Evolutionary conservation across 2,113 vertebrate species (phyloP).

Genomic region (Syngnathoides biaculeatus): DNA sequence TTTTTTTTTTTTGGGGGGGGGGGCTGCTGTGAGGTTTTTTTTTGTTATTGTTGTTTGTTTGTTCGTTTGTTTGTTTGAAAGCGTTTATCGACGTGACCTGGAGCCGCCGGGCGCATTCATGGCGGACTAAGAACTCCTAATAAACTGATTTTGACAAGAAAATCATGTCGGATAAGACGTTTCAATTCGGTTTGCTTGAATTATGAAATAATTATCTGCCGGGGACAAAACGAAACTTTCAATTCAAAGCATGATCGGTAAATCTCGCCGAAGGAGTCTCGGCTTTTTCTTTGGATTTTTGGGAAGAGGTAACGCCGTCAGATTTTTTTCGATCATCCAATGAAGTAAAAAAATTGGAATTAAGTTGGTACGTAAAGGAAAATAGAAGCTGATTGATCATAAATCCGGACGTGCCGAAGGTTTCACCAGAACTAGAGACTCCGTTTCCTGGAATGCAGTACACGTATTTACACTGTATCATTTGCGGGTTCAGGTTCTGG

Average conservation of each 20-base stretch:
- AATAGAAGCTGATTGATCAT: too few species aligned
- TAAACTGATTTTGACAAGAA: too few species aligned
- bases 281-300: too few species aligned
- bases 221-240: too few species aligned
- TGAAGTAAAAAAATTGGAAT: too few species aligned
- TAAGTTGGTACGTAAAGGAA: too few species aligned
- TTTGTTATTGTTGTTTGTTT: too few species aligned
- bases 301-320: too few species aligned
- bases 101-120: neutral
- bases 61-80: neutral
- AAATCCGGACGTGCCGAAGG: neutral
- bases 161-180: too few species aligned
- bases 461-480: constrained; percentile 28
- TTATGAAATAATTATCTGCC: neutral
- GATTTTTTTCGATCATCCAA: too few species aligned
- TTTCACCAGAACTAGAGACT: neutral
- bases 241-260: too few species aligned
- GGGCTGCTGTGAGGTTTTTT: constrained; percentile 5
- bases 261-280: neutral
- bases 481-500: constrained; percentile 80
- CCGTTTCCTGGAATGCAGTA: constrained; percentile 26
- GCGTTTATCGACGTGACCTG: neutral
- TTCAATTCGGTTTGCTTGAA: neutral
- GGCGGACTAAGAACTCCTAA: neutral
- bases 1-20: too few species aligned